A percentile compares a stretch with the other conserved stretches of the same genome.
These are phyloP conservation scores for Oxyruncus cristatus DNA, from an alignment of 2,113 vertebrate species.

Conservation along the genomic window DNA sequence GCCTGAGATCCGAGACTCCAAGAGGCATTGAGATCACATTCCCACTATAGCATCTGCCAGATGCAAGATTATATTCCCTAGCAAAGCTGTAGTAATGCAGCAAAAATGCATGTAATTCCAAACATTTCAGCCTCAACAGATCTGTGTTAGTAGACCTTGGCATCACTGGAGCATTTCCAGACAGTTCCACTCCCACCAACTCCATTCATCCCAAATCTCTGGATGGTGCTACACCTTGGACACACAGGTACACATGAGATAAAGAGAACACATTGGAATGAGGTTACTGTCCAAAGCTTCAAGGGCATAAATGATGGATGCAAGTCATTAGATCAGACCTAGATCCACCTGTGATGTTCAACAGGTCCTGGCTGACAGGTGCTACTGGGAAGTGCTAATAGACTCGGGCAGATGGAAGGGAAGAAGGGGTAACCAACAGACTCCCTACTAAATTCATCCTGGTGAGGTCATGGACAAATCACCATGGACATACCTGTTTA, in stretches of 20 bases:
- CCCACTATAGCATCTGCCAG: slow-evolving; percentile 20
- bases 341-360: background rate
- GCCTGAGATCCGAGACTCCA: background rate
- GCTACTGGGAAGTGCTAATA: background rate
- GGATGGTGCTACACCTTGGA: background rate
- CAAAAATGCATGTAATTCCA: slow-evolving; percentile 48
- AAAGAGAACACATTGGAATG: background rate
- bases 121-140: slow-evolving; percentile 15
- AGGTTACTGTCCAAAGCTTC: background rate
- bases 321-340: background rate
- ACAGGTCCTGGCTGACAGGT: background rate
- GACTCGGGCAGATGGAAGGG: background rate
- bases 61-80: slow-evolving; percentile 31
- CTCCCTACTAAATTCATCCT: background rate
- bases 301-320: background rate
- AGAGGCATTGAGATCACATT: background rate
- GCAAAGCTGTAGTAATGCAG: slow-evolving; percentile 18
- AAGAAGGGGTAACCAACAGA: background rate
- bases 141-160: slow-evolving; percentile 16
- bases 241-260: background rate
- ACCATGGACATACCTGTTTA: background rate
- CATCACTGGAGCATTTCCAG: slow-evolving; percentile 25
- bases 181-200: background rate
- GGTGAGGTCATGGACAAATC: background rate
- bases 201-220: background rate